Conservation (phyloP, 2,113 vertebrate genomes). For the Melanerpes aurifrons region DNA sequence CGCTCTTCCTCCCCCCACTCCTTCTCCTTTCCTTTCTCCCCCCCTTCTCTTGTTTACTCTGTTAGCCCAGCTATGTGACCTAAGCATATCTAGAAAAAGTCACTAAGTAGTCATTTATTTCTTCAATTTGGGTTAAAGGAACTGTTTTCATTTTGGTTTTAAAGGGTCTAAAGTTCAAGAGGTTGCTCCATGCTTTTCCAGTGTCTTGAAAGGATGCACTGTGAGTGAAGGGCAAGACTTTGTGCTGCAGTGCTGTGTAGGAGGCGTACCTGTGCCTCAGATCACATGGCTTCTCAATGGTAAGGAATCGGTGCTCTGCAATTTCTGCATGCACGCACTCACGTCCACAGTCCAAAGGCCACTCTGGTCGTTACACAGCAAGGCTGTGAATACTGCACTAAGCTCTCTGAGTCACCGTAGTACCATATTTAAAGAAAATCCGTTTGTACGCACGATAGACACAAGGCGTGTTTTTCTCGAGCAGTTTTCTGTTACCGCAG, state of each 20-base stretch:
- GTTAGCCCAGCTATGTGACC: background rate
- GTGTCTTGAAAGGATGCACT: constrained; percentile 73
- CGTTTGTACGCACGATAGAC: accelerated
- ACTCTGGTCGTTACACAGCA: background rate
- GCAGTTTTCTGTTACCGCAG: background rate
- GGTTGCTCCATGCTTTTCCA: constrained; percentile 79
- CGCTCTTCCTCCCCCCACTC: no score
- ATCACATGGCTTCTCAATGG: constrained; percentile 88
- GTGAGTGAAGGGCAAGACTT: constrained; percentile 85
- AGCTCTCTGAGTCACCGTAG: background rate
- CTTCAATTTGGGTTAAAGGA: background rate
- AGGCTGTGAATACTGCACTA: background rate
- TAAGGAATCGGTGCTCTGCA: constrained; percentile 64
- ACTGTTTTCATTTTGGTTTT: constrained; percentile 34
- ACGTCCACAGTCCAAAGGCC: no score
- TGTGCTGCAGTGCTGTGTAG: constrained; percentile 79
- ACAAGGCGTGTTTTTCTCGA: accelerated
- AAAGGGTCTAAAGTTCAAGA: constrained; percentile 65
- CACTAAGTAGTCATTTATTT: background rate
- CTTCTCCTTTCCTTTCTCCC: no score
- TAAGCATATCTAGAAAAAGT: background rate
- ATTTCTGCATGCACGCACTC: accelerated
- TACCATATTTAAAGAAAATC: background rate
- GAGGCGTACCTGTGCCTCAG: constrained; percentile 75
- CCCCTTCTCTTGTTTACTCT: background rate